A percentile compares a stretch with the other conserved stretches of the same genome.
Evolutionary conservation across 2,113 vertebrate genomes (phyloP).

Genomic region (Peromyscus californicus): DNA sequence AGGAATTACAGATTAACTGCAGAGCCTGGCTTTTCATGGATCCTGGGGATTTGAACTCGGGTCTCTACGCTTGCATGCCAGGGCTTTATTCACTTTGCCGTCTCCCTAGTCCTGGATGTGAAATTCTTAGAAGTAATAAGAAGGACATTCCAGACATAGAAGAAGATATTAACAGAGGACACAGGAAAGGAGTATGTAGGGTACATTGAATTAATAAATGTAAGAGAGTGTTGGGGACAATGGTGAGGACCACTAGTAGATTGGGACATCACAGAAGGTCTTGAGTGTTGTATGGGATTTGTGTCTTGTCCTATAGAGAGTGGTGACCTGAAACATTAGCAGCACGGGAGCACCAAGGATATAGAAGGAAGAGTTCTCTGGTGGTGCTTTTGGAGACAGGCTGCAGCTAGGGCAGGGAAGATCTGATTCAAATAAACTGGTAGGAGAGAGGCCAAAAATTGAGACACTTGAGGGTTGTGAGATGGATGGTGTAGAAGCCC

Average conservation of each 20-base stretch:
- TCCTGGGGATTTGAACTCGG: background rate
- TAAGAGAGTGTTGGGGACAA: background rate
- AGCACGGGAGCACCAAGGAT: background rate
- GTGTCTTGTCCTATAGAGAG: slow-evolving; percentile 10
- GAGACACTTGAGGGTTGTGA: background rate
- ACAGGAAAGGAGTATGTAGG: background rate
- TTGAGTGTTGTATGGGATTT: background rate
- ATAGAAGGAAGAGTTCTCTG: background rate
- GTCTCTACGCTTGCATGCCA: background rate
- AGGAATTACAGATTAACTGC: background rate
- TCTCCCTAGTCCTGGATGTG: background rate
- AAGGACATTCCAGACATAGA: background rate
- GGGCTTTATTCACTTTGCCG: background rate
- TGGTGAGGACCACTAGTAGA: background rate
- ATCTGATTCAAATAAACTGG: background rate
- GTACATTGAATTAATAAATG: background rate
- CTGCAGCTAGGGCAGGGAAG: background rate
- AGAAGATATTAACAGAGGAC: background rate
- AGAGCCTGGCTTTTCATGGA: too few species aligned
- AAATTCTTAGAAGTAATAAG: background rate
- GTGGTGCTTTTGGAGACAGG: background rate
- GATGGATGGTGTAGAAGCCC: background rate
- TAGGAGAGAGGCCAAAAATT: background rate
- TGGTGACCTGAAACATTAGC: background rate
- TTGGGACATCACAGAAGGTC: background rate